Conservation (phyloP, 1,140 invertebrate genomes). For the Drosophila nikananu region DNA sequence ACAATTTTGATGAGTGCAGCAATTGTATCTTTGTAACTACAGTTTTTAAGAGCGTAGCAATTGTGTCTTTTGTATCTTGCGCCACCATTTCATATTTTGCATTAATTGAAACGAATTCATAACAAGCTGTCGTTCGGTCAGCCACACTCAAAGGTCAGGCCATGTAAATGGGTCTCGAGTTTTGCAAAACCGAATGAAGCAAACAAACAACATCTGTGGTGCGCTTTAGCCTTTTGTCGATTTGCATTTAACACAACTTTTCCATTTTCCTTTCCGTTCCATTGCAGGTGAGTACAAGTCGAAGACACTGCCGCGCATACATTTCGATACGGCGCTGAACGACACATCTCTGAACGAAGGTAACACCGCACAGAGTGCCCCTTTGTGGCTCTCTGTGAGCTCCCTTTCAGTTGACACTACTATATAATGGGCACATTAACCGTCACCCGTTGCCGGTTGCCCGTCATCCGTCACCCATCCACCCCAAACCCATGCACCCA, state of each 20-base stretch:
- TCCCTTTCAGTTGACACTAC: background rate
- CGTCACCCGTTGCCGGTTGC: background rate
- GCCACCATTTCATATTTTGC: conserved; percentile 59
- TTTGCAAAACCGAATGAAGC: conserved; percentile 25
- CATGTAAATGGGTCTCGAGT: conserved; percentile 73
- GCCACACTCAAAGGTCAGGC: conserved; percentile 56
- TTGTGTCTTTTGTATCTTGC: conserved; percentile 13
- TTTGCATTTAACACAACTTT: conserved; percentile 38
- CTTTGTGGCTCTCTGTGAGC: background rate
- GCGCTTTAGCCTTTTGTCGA: background rate
- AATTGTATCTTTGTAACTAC: background rate
- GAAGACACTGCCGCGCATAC: conserved; percentile 85
- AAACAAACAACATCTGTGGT: background rate
- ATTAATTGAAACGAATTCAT: conserved; percentile 82
- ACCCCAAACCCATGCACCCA: background rate
- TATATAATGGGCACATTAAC: conserved; percentile 7
- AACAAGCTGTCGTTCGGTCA: conserved; percentile 40
- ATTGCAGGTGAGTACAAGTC: conserved; percentile 85
- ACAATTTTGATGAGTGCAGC: background rate
- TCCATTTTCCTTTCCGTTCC: conserved; percentile 19
- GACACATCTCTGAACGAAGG: conserved; percentile 83
- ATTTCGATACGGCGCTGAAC: conserved; percentile 82
- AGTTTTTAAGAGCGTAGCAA: background rate
- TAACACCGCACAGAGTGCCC: conserved; percentile 47
- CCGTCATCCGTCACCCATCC: too few relatives aligned